Evolutionary conservation across 2,797 vertebrate genomes (phyloP).

Genomic region (Limnodromus scolopaceus): DNA sequence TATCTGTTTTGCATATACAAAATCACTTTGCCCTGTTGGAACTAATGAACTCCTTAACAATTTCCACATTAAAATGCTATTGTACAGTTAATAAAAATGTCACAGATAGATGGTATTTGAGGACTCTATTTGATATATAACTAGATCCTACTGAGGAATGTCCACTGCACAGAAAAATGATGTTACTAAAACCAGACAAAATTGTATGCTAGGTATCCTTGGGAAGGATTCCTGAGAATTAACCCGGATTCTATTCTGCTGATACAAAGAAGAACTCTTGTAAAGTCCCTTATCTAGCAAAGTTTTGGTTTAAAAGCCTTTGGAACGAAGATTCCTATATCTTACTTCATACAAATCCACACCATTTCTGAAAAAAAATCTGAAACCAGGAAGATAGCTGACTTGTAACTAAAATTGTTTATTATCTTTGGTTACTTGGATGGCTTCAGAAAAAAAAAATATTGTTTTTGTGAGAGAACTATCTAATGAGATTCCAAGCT

Average conservation of each 20-base stretch:
- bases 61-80: background rate
- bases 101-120: too few relatives aligned
- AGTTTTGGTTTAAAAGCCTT: background rate
- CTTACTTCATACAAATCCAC: background rate
- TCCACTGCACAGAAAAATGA: background rate
- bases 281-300: background rate
- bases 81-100: background rate
- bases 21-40: background rate
- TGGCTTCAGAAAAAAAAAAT: background rate
- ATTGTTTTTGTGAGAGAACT: background rate
- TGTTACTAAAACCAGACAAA: background rate
- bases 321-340: background rate
- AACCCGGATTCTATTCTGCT: background rate
- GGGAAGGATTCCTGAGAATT: background rate
- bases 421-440: background rate
- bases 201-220: background rate
- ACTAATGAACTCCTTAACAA: background rate
- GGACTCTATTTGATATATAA: too few relatives aligned
- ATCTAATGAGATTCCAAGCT: background rate
- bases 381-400: background rate
- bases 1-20: background rate
- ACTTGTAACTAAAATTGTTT: background rate
- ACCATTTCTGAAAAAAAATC: background rate
- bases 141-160: background rate
- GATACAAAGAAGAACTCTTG: background rate